Base-by-base conservation (phyloP, 1,140 invertebrate genomes). In the Microplitis mediator region DNA sequence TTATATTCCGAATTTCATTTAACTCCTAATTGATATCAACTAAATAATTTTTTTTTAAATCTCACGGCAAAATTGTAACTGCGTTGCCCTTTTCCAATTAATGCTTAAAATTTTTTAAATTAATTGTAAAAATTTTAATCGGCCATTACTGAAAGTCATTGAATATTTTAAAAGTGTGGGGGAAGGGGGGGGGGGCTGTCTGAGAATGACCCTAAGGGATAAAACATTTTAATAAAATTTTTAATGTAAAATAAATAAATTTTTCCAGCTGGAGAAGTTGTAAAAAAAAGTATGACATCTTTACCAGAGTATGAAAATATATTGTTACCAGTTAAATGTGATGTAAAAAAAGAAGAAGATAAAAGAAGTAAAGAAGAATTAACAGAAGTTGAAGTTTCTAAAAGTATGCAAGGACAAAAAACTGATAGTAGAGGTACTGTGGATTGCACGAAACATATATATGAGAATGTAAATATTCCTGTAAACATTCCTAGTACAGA, bases 401-500 rank as follows among this genome's bases (percentile, higher is more conserved):
- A 50, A 14, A 36, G 60, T 23, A 64, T 71, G 23, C 31, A 54
- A 16, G 56, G 67, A 36, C 69, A 56, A 74, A 31, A 50, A 45
- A 23, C 45, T 35, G 65, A 69, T 36, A 16, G 45, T 1, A 79
- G 78, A 67, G 76, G 60, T 67, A 66, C 73, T 52, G 64, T 72
- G 6, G 77, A 81, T 31, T 74, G 80, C 52, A 50, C 76, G 6
- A 78, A 82, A 32, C 75, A 78, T 67, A 77, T 79, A 16, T 83
- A 84, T 65, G 80, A 83, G 71, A 83, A 82, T 76, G 77, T 80
- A 13, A 77, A 82, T 64, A 78, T 84, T 69, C 79, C 75, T 8
- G 73, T 69, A 6, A 78, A 81, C 61, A 75, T 77, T 63, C 72
- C 79, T 14, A 81, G 78, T 61, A 72, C 70, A 68, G 74, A 78